Evolutionary conservation across 2,797 vertebrate genomes (phyloP).

Genomic region (Taenioides sp.): DNA sequence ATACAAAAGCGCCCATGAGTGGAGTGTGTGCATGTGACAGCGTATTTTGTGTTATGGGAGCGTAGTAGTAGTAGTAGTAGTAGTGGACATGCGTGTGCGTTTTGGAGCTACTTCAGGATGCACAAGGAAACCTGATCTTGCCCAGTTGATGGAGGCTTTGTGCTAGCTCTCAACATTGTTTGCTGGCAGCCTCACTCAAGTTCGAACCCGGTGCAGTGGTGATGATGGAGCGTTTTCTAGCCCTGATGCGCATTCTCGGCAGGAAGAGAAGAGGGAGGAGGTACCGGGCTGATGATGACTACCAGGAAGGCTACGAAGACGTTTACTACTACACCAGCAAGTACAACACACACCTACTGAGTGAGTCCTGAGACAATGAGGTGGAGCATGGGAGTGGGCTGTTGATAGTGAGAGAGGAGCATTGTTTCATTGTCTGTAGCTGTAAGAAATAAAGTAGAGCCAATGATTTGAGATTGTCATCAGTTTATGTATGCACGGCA

Average conservation of each 20-base stretch:
- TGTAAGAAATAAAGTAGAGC: slow-evolving; percentile 15
- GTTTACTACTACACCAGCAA: slow-evolving; percentile 95
- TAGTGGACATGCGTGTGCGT: slow-evolving; percentile 23
- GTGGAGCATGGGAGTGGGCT: slow-evolving; percentile 7
- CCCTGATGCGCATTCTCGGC: slow-evolving; percentile 91
- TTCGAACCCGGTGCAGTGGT: slow-evolving; percentile 17
- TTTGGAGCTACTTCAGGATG: slow-evolving; percentile 18
- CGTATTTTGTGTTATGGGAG: slow-evolving; percentile 19
- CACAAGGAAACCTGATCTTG: slow-evolving; percentile 60
- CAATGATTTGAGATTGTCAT: slow-evolving; percentile 43
- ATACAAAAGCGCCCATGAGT: slow-evolving; percentile 61
- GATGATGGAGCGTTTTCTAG: slow-evolving; percentile 91
- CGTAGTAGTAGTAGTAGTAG: slow-evolving; percentile 34
- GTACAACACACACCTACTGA: slow-evolving; percentile 84
- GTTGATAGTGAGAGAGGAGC: background rate
- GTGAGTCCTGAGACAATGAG: slow-evolving; percentile 63
- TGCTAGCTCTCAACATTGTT: slow-evolving; percentile 25
- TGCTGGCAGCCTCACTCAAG: slow-evolving; percentile 26
- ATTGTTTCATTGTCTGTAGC: slow-evolving; percentile 35
- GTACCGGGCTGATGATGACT: slow-evolving; percentile 96
- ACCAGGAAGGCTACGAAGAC: slow-evolving; percentile 98
- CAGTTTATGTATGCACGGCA: slow-evolving; percentile 39
- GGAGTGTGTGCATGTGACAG: slow-evolving; percentile 23
- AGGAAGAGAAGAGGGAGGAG: slow-evolving; percentile 93
- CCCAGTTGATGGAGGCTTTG: slow-evolving; percentile 30